Evolutionary conservation across 2,888 invertebrate species (phyloP).

Genomic region (Rhagonycha lutea): DNA sequence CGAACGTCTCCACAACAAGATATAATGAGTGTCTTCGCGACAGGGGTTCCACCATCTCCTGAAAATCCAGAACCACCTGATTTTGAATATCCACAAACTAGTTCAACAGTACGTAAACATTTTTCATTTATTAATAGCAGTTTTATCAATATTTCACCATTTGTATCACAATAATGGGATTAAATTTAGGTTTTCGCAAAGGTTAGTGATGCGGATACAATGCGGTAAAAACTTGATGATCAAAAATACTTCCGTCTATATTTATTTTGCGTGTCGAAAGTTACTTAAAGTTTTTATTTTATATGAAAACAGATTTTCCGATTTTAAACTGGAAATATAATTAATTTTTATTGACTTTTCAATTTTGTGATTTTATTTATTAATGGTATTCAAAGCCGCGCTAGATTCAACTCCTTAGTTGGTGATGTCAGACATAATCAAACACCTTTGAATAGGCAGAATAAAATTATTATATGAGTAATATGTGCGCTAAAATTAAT

Average conservation of each 20-base stretch:
- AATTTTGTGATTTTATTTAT: not conserved
- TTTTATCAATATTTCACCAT: not conserved
- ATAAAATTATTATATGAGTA: too few species aligned
- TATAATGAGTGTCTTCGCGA: conserved; percentile 60
- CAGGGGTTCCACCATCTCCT: conserved; percentile 51
- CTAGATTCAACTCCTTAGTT: too few species aligned
- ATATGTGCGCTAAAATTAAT: too few species aligned
- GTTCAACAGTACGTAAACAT: conserved; percentile 52
- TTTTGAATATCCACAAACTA: conserved; percentile 54
- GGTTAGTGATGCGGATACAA: not conserved
- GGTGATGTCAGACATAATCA: too few species aligned
- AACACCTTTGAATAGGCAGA: too few species aligned
- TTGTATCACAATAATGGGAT: not conserved
- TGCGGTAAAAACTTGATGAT: not conserved
- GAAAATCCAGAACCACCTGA: conserved; percentile 54
- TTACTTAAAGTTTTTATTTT: not conserved
- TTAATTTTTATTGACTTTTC: not conserved
- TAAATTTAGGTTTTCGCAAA: not conserved
- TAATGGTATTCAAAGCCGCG: not conserved
- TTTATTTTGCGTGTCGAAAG: not conserved
- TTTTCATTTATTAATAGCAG: not conserved
- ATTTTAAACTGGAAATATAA: not conserved
- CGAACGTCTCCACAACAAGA: conserved; percentile 79
- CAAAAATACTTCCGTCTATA: not conserved
- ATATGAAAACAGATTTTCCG: not conserved